A percentile compares a stretch with the other conserved stretches of the same genome.
These are phyloP conservation scores for Sus scrofa DNA, from an alignment of 2,113 vertebrate species.

Conservation along the genomic window T2T-Sscrofa CM000830.6:114158501-114159000, in stretches of 20 bases:
- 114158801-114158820: background rate
- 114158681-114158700: slow-evolving; percentile 57
- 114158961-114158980: background rate
- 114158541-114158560: slow-evolving; percentile 33
- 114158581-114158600: background rate
- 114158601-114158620: background rate
- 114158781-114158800: slow-evolving; percentile 30
- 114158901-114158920: background rate
- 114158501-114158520: slow-evolving; percentile 35
- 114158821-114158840: background rate
- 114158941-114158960: background rate
- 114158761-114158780: slow-evolving; percentile 43
- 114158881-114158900: background rate
- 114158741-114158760: slow-evolving; percentile 47
- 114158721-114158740: background rate
- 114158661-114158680: slow-evolving; percentile 21
- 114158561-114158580: background rate
- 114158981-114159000: background rate
- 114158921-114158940: background rate
- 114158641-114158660: slow-evolving; percentile 60
- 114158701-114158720: slow-evolving; percentile 50
- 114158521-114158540: background rate
- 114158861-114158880: background rate
- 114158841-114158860: background rate
- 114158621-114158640: slow-evolving; percentile 72